Evolutionary conservation across 2,888 invertebrate genomes (phyloP).

Genomic region (Drosophila affinis): DNA sequence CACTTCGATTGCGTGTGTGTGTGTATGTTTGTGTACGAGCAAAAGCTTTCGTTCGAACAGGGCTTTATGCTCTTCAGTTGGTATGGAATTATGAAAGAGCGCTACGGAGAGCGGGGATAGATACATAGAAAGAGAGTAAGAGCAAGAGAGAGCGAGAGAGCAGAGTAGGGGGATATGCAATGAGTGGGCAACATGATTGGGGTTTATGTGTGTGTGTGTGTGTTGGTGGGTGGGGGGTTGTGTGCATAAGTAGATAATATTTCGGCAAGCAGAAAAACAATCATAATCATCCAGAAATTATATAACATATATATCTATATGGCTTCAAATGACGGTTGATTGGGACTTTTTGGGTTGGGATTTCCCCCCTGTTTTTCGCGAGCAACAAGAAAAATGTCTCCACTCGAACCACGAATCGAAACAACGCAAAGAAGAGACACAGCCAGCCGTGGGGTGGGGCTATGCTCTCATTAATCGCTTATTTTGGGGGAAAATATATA

Average conservation of each 20-base stretch:
- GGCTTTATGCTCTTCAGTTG: background rate
- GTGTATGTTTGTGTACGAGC: background rate
- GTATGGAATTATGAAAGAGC: slow-evolving; percentile 1
- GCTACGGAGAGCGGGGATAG: background rate
- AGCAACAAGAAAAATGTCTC: slow-evolving; percentile 4
- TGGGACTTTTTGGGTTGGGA: slow-evolving; percentile 14
- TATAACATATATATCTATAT: slow-evolving; percentile 34
- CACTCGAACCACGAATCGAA: slow-evolving; percentile 5
- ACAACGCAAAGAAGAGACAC: background rate
- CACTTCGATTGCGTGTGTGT: background rate
- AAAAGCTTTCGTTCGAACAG: background rate
- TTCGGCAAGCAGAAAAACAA: slow-evolving; percentile 31
- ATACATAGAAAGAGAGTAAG: slow-evolving; percentile 15
- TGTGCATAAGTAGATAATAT: background rate
- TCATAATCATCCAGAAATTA: slow-evolving; percentile 6
- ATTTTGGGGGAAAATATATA: slow-evolving; percentile 13
- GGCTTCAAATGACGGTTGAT: slow-evolving; percentile 43
- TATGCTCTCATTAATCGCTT: slow-evolving; percentile 9
- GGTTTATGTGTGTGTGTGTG: slow-evolving; percentile 1
- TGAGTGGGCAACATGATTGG: slow-evolving; percentile 1
- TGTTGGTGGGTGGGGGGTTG: slow-evolving; percentile 2
- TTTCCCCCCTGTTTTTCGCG: background rate
- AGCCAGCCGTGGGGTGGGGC: background rate
- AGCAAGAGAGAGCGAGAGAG: background rate
- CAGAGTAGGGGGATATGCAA: slow-evolving; percentile 9